Percentiles rank a stretch among this genome's conserved stretches.
These are phyloP conservation scores for Drosophila guanche DNA, from an alignment of 1,140 invertebrate species.

Conservation along the genomic window DNA sequence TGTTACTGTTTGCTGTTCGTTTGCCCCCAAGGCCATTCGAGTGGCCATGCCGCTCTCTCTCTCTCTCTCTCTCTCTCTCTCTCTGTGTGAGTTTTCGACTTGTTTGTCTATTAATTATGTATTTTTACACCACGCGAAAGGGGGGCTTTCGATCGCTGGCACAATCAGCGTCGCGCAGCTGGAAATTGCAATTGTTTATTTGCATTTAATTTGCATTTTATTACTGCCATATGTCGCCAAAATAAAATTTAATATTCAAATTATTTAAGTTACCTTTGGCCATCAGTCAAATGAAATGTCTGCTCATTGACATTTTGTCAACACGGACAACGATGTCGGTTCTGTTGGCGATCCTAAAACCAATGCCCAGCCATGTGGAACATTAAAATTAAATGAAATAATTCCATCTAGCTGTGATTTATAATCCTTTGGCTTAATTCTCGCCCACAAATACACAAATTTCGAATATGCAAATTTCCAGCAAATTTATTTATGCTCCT, in stretches of 20 bases:
- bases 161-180: constrained; percentile 49
- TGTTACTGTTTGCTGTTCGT: constrained; percentile 34
- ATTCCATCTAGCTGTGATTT: constrained; percentile 41
- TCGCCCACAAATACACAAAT: constrained; percentile 12
- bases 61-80: too few species aligned
- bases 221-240: constrained; percentile 74
- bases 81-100: constrained; percentile 17
- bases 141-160: constrained; percentile 8
- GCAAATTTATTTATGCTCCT: background rate
- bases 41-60: constrained; percentile 4
- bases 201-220: constrained; percentile 79
- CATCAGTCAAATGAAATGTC: constrained; percentile 47
- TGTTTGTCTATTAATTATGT: constrained; percentile 74
- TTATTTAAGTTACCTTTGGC: constrained; percentile 54
- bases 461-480: constrained; percentile 25
- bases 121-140: constrained; percentile 41
- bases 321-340: constrained; percentile 26
- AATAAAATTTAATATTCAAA: constrained; percentile 13
- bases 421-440: constrained; percentile 20
- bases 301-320: constrained; percentile 41
- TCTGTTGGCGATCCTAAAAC: constrained; percentile 7
- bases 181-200: constrained; percentile 77
- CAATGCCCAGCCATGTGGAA: too few species aligned
- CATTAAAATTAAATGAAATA: constrained; percentile 27
- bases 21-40: constrained; percentile 48